Base-by-base conservation (phyloP, 2,888 invertebrate species). In the Chloroclysta siterata region DNA sequence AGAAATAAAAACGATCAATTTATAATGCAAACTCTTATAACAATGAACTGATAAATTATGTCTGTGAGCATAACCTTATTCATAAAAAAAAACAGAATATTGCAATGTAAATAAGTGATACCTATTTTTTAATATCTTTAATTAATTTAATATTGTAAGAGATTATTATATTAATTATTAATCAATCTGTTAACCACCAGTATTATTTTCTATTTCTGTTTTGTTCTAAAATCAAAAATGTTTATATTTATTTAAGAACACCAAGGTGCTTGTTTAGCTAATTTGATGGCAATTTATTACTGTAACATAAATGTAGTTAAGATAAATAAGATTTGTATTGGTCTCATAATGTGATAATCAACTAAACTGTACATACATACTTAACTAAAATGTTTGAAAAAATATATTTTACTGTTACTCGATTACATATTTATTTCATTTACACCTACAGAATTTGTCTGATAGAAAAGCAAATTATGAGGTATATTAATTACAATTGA, bases 311-410 rank as follows among this genome's bases (percentile, higher is more conserved):
- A 17, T 54, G 50, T 46, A 44, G 42, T 36, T 51, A 41, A 52
- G 73, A 68, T 76, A 73, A 11, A 77, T 70, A 73, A 51, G 62
- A 73, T 72, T 75, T 80, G 72, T 84, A 79, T 81, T 89, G 88
- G 89, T 89, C 89, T 89, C 89, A 86, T 82, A 75, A 71, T 89
- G 88, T 88, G 89, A 88, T 89, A 88, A 80, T 78, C 75, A 75
- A 75, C 70, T 51, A 47, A 51, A 47, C 17, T 70, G 66, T 63
- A 65, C 13, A 63, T 66, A 63, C 39, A 53, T 61, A 61, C 48
- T 61, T 58, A n/a, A 58, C 60, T 51, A 54, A 46, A 50, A 51
- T 33, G 52, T 54, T 44, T 54, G 22, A 22, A 59, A 42, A 60
- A 47, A 54, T 58, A 70, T 62, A 65, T 54, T 39, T 7, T 11